Evolutionary conservation across 2,888 invertebrate species (phyloP).

Genomic region (Catocala nupta): DNA sequence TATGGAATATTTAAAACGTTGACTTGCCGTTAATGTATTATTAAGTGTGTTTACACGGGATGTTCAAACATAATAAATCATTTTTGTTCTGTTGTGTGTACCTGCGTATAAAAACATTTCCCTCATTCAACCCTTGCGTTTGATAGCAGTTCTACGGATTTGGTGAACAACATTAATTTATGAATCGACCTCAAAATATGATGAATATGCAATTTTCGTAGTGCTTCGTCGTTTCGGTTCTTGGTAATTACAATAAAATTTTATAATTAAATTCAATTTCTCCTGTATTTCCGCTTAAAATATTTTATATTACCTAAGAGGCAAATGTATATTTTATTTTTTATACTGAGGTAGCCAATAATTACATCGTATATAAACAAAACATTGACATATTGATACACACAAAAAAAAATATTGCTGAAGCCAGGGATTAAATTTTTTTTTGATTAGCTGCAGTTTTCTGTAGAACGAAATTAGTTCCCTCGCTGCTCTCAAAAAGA

Average conservation of each 20-base stretch:
- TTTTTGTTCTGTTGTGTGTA: conserved; percentile 39
- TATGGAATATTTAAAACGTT: conserved; percentile 42
- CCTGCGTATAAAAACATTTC: conserved; percentile 48
- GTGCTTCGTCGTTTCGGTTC: conserved; percentile 18
- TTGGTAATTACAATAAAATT: background rate
- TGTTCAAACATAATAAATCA: conserved; percentile 55
- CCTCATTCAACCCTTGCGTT: conserved; percentile 46
- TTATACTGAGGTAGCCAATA: too few relatives aligned
- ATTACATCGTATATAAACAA: too few relatives aligned
- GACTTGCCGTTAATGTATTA: conserved; percentile 51
- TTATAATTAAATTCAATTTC: too few relatives aligned
- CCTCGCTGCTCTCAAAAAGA: too few relatives aligned
- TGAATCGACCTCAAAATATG: conserved; percentile 54
- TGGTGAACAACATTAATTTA: conserved; percentile 59
- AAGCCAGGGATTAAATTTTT: too few relatives aligned
- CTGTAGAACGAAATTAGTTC: too few relatives aligned
- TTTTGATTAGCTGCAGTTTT: too few relatives aligned
- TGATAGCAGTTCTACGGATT: conserved; percentile 53
- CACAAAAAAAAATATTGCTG: too few relatives aligned
- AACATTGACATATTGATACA: too few relatives aligned
- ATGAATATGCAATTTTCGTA: conserved; percentile 49
- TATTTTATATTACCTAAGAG: too few relatives aligned
- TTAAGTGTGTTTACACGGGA: conserved; percentile 53
- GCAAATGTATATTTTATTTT: too few relatives aligned
- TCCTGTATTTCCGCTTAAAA: too few relatives aligned